A percentile compares a stretch with the other conserved stretches of the same genome.
phyloP scores from a whole-genome alignment of 2,888 invertebrate genomes.

The Diarsia mendica region DNA sequence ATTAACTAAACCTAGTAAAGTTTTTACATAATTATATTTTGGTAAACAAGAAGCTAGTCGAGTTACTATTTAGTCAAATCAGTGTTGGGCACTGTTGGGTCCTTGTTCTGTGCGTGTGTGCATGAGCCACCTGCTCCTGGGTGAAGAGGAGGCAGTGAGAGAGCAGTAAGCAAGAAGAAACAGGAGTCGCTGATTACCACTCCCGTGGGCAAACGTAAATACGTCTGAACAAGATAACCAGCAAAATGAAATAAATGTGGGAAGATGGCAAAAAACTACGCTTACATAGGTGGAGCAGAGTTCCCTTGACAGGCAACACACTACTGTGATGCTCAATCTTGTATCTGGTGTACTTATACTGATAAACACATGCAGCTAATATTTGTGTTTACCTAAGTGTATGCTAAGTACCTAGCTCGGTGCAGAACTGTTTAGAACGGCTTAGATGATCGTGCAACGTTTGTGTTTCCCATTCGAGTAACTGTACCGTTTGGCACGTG shows the following conservation, averaged over 20 bases:
- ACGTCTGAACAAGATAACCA: neutral
- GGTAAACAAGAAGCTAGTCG: constrained; percentile 20
- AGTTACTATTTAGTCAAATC: neutral
- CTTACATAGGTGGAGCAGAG: neutral
- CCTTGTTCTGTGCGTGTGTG: neutral
- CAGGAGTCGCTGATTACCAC: neutral
- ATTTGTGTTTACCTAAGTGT: neutral
- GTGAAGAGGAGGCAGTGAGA: neutral
- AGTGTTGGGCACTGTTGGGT: constrained; percentile 1
- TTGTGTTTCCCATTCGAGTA: neutral
- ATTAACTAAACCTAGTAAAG: neutral
- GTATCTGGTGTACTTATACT: neutral
- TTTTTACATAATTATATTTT: neutral
- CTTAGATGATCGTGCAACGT: neutral
- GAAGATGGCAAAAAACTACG: neutral
- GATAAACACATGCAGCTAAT: neutral
- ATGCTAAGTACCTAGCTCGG: neutral
- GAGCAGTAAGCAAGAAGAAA: neutral
- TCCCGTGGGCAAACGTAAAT: no score
- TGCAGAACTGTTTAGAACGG: neutral
- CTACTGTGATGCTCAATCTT: neutral
- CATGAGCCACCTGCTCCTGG: no score
- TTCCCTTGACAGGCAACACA: neutral
- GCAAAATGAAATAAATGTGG: no score
- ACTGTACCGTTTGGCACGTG: neutral